Evolutionary conservation across 2,797 vertebrate genomes (phyloP), one percentile per base, ranked within the genome.

Genomic region (Catamblyrhynchus diadema): DNA sequence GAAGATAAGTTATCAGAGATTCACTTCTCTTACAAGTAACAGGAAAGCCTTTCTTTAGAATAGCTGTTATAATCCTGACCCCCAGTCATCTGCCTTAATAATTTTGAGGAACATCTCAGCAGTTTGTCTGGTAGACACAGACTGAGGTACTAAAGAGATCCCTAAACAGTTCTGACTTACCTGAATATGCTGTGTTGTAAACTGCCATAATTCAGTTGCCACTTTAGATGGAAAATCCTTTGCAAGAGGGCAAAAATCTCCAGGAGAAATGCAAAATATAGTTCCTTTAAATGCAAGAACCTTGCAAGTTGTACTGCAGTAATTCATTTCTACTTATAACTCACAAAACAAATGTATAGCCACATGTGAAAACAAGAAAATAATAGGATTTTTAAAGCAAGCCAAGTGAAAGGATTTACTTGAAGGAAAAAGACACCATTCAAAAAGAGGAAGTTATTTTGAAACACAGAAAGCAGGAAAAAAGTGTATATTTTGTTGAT

Each of bases 11-110:
- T 93, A 75, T 81, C 73, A 50, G 41, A 75, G 44, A 91, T 35
- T 45, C 48, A 39, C 0, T 0, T 73, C 37, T 85, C 59, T 56
- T 75, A 80, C n/a, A 86, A 39, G 67, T 16, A 82, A 73, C 14
- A 85, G 75, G 53, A 77, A 94, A 92, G 30, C 27, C 74, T 92
- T 53, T 64, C 74, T 48, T 87, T 28, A 82, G 64, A 92, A 74
- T 4, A 73, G 37, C 64, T 86, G 42, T 23, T 94, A 93, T 88
- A 95, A 94, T 90, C 57, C 57, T 93, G 87, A 95, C 69, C 85
- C 89, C 65, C 39, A 82, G 61, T 67, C 48, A 10, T 74, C 81
- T 86, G 59, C 61, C 82, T 94, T 85, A 83, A 19, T 94, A 72
- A 90, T 81, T 86, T 1, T 61, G 75, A 91, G 87, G 54, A 94